A percentile compares a stretch with the other conserved stretches of the same genome.
Evolutionary conservation across 2,888 invertebrate genomes (phyloP).

Genomic region (Drosophila limbata): DNA sequence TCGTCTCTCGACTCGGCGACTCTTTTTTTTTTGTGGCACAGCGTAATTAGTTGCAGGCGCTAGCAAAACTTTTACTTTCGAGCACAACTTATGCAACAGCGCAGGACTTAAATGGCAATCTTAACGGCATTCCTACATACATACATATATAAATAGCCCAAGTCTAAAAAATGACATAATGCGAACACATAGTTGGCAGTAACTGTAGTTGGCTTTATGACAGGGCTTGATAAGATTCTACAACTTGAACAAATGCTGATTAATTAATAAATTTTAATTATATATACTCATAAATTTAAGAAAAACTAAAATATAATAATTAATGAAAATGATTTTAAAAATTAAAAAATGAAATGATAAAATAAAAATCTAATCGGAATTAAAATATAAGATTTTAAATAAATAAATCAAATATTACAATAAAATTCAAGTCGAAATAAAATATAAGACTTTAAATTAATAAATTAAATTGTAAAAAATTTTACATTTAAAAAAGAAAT

Average conservation of each 20-base stretch:
- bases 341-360: no score
- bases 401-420: no score
- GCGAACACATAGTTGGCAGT: constrained; percentile 1
- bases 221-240: constrained; percentile 10
- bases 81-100: constrained; percentile 41
- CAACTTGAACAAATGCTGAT: background rate
- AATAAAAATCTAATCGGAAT: no score
- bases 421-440: background rate
- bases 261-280: background rate
- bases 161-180: constrained; percentile 6
- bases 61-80: constrained; percentile 46
- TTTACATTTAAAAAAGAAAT: background rate
- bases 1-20: no score
- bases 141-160: constrained; percentile 23
- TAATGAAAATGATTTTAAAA: no score
- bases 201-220: constrained; percentile 5
- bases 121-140: constrained; percentile 31
- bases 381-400: no score
- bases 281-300: no score
- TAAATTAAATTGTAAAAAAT: no score
- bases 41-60: constrained; percentile 42
- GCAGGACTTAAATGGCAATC: constrained; percentile 43
- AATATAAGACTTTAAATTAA: background rate
- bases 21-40: constrained; percentile 13
- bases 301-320: no score